Evolutionary conservation across 2,888 invertebrate genomes (phyloP), one percentile per base, ranked within the genome.

Genomic region (Drosophila mettleri): DNA sequence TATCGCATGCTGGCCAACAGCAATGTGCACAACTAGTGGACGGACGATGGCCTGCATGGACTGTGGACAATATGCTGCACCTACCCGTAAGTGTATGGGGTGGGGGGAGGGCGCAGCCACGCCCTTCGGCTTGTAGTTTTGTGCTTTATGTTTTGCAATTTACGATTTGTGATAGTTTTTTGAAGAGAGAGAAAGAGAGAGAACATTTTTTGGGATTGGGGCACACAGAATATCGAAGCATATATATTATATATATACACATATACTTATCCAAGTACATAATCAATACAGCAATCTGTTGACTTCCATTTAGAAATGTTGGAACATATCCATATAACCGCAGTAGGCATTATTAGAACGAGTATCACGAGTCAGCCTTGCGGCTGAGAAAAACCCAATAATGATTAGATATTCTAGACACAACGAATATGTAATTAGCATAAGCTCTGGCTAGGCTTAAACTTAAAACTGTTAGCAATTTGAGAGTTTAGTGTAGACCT

Each of bases 241-340:
- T 68, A 66, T 70, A 71, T 16, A 49, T 39, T 69, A 71, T 20
- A 39, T 39, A 33, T 14, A 34, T 34, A 34, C 7, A 34, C 5
- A 36, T 20, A 20, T 20, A 58, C 62, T 52, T 55, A 62, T 52
- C 74, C 69, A 53, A 63, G 53, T 70, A 80, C 80, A 81, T 73
- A 79, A 81, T 81, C 69, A 77, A 73, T 66, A 68, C 66, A 62
- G 46, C 67, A 69, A 78, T 66, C 60, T 69, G 74, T 74, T 80
- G 77, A 74, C 83, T 82, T 83, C 81, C 81, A 80, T 79, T 70
- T 82, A 77, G 81, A 74, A 66, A 68, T 65, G 68, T 74, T 68
- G 41, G 78, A 55, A 75, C 81, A 82, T 82, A 80, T 78, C 80
- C 77, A 55, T 24, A 59, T 51, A 61, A 38, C 38, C 39, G 59